A percentile compares a stretch with the other conserved stretches of the same genome.
phyloP scores from a whole-genome alignment of 2,888 invertebrate species.

The Phania funesta region DNA sequence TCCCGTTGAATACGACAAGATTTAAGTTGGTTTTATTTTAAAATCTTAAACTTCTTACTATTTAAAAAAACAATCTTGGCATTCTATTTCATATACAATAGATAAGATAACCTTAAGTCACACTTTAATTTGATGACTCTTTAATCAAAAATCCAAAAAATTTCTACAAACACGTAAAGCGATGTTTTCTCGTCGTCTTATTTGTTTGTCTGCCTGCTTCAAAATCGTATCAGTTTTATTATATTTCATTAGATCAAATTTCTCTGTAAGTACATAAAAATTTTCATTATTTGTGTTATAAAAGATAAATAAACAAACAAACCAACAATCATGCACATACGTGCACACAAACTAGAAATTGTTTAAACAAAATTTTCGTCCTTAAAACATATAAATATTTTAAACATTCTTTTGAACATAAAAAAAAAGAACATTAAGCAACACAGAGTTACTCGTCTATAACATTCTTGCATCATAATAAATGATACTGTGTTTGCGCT shows the following conservation, averaged over 20 bases:
- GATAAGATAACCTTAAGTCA: not conserved
- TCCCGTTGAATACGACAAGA: too few species aligned
- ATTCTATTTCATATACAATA: too few species aligned
- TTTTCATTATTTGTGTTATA: too few species aligned
- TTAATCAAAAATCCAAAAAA: slow-evolving; percentile 23
- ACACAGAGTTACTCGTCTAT: slow-evolving; percentile 19
- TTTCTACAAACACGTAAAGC: slow-evolving; percentile 20
- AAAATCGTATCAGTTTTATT: slow-evolving; percentile 30
- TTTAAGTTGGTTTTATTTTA: too few species aligned
- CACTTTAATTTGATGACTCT: not conserved
- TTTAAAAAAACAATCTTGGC: too few species aligned
- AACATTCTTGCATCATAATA: slow-evolving; percentile 28
- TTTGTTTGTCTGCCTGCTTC: not conserved
- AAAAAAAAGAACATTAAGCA: slow-evolving; percentile 26
- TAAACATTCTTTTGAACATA: slow-evolving; percentile 16
- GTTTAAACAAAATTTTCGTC: not conserved
- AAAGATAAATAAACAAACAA: not conserved
- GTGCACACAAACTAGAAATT: not conserved
- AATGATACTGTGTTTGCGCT: slow-evolving; percentile 14
- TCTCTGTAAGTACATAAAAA: not conserved
- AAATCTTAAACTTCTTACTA: too few species aligned
- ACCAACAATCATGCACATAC: not conserved
- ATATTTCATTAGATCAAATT: slow-evolving; percentile 29
- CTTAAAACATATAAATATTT: slow-evolving; percentile 12
- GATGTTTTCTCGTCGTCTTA: not conserved